phyloP scores from a whole-genome alignment of 2,113 vertebrate genomes.

The Hydropotes inermis region DNA sequence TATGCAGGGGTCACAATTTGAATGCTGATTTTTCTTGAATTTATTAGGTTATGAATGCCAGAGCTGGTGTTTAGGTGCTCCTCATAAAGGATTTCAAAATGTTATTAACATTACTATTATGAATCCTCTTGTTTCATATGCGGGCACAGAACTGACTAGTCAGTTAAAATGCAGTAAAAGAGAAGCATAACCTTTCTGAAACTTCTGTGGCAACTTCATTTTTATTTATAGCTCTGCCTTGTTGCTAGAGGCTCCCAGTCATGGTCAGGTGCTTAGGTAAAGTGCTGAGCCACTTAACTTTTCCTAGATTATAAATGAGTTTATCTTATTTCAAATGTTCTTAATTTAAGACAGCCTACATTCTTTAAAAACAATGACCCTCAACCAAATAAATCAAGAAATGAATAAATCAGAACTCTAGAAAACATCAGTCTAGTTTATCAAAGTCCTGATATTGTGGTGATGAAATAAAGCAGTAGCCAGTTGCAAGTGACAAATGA shows the following conservation, averaged over 20 bases:
- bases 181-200: not conserved
- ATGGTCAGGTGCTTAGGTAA: not conserved
- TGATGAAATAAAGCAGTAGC: constrained; percentile 73
- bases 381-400: constrained; percentile 77
- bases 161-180: not conserved
- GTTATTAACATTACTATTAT: not conserved
- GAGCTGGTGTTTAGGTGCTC: not conserved
- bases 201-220: not conserved
- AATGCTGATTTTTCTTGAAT: not conserved
- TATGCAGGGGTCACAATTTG: not conserved
- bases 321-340: constrained; percentile 72
- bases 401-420: constrained; percentile 78
- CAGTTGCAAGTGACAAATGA: constrained; percentile 64
- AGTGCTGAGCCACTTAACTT: not conserved
- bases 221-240: not conserved
- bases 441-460: constrained; percentile 73
- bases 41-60: not conserved
- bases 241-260: not conserved
- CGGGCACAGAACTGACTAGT: not conserved
- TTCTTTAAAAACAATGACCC: constrained; percentile 78
- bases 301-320: not conserved
- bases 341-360: constrained; percentile 80
- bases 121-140: not conserved
- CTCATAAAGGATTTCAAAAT: not conserved
- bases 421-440: constrained; percentile 75